Evolutionary conservation across 2,888 invertebrate genomes (phyloP).

Genomic region (Phorcus lineatus): DNA sequence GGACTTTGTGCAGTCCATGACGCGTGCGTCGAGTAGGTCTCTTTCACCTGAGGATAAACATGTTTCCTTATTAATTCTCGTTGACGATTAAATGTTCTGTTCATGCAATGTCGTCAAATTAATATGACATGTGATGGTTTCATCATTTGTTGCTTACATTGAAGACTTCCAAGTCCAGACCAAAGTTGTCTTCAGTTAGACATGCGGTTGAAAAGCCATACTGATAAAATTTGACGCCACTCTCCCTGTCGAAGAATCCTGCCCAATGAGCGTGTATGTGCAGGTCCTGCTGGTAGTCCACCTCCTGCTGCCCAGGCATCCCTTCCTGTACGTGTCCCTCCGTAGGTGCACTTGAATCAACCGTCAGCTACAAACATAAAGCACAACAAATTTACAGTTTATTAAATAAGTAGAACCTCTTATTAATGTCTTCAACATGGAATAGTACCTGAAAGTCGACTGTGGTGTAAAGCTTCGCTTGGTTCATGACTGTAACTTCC

Average conservation of each 20-base stretch:
- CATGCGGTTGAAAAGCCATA: slow-evolving; percentile 48
- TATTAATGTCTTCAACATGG: not conserved
- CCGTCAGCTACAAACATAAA: slow-evolving; percentile 47
- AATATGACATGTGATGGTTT: too few relatives aligned
- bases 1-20: slow-evolving; percentile 37
- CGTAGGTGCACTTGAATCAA: slow-evolving; percentile 59
- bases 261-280: slow-evolving; percentile 53
- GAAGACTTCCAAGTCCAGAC: not conserved
- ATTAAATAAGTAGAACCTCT: too few relatives aligned
- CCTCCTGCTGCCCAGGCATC: slow-evolving; percentile 43
- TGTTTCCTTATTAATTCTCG: too few relatives aligned
- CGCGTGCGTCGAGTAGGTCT: slow-evolving; percentile 41
- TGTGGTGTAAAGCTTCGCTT: slow-evolving; percentile 46
- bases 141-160: not conserved
- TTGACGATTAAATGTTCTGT: too few relatives aligned
- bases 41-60: slow-evolving; percentile 28
- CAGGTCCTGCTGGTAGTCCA: slow-evolving; percentile 52
- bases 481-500: slow-evolving; percentile 52
- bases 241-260: slow-evolving; percentile 63
- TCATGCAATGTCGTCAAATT: too few relatives aligned
- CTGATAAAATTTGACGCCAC: slow-evolving; percentile 56
- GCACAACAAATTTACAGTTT: too few relatives aligned
- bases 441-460: slow-evolving; percentile 41
- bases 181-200: slow-evolving; percentile 27
- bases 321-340: slow-evolving; percentile 57